A percentile compares a stretch with the other conserved stretches of the same genome.
phyloP scores from a whole-genome alignment of 2,888 invertebrate genomes.

The Philopedon plagiatum region DNA sequence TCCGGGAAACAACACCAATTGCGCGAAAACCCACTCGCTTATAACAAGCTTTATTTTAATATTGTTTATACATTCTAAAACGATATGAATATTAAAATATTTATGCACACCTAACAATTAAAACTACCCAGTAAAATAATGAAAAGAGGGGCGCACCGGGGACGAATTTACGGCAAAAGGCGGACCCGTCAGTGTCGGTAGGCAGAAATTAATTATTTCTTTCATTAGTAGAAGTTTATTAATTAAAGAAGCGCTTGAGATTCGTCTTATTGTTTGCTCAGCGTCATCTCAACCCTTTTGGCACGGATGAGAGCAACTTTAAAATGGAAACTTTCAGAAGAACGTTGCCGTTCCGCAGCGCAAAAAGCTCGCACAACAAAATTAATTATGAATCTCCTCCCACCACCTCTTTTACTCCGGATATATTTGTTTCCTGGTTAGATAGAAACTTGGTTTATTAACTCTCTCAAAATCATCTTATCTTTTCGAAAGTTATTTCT shows the following conservation, averaged over 20 bases:
- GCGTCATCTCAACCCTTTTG: slow-evolving; percentile 69
- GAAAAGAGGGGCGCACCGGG: slow-evolving; percentile 24
- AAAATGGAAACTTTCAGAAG: slow-evolving; percentile 67
- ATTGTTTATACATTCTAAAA: no score
- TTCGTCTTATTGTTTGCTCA: slow-evolving; percentile 68
- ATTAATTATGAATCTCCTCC: slow-evolving; percentile 67
- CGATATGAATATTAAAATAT: no score
- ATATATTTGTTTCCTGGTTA: slow-evolving; percentile 40
- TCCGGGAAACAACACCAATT: no score
- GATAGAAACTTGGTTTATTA: slow-evolving; percentile 37
- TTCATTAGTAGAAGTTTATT: slow-evolving; percentile 71
- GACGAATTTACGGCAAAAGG: slow-evolving; percentile 12
- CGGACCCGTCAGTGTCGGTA: slow-evolving; percentile 43
- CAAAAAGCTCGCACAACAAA: slow-evolving; percentile 64
- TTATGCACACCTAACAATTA: slow-evolving; percentile 11
- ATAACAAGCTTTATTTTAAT: no score
- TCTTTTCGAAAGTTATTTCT: slow-evolving; percentile 19
- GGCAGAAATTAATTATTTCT: slow-evolving; percentile 71
- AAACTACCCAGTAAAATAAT: slow-evolving; percentile 35
- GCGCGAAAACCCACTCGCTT: no score
- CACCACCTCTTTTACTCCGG: slow-evolving; percentile 14
- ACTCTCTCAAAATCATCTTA: slow-evolving; percentile 27
- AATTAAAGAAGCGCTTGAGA: slow-evolving; percentile 70
- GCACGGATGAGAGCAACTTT: slow-evolving; percentile 67
- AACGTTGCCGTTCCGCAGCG: slow-evolving; percentile 55